A percentile compares a stretch with the other conserved stretches of the same genome.
Evolutionary conservation across 2,797 vertebrate genomes (phyloP).

Genomic region (Amblyraja radiata): DNA sequence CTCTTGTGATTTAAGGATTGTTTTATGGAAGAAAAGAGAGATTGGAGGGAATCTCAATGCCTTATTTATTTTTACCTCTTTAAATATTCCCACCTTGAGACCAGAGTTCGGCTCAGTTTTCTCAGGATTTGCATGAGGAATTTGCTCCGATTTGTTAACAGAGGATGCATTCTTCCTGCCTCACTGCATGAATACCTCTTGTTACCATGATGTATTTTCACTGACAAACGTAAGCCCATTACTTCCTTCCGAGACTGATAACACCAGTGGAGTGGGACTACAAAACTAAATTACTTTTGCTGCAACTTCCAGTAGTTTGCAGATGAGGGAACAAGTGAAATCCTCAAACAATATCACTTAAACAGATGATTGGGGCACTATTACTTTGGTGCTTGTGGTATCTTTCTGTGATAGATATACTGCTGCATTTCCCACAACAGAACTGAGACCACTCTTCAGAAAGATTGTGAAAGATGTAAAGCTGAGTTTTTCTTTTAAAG

Average conservation of each 20-base stretch:
- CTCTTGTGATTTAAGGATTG: neutral
- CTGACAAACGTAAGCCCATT: neutral
- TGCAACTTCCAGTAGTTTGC: too few relatives aligned
- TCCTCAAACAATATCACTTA: neutral
- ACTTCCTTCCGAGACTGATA: neutral
- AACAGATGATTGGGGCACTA: neutral
- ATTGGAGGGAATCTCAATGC: neutral
- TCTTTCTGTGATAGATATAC: neutral
- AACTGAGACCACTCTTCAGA: neutral
- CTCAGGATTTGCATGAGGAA: too few relatives aligned
- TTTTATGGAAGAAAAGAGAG: neutral
- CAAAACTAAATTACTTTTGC: neutral
- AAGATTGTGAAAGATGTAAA: neutral
- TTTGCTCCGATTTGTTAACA: too few relatives aligned
- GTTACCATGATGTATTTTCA: neutral
- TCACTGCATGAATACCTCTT: neutral
- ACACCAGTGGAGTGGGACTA: too few relatives aligned
- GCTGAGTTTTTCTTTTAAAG: neutral
- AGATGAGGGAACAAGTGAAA: neutral
- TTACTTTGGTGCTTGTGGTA: neutral
- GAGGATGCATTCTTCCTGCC: too few relatives aligned
- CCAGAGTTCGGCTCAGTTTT: too few relatives aligned
- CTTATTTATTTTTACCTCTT: too few relatives aligned
- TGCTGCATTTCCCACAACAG: too few relatives aligned
- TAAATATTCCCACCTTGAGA: too few relatives aligned